Evolutionary conservation across 2,888 invertebrate genomes (phyloP).

Genomic region (Dynastes hyllus): DNA sequence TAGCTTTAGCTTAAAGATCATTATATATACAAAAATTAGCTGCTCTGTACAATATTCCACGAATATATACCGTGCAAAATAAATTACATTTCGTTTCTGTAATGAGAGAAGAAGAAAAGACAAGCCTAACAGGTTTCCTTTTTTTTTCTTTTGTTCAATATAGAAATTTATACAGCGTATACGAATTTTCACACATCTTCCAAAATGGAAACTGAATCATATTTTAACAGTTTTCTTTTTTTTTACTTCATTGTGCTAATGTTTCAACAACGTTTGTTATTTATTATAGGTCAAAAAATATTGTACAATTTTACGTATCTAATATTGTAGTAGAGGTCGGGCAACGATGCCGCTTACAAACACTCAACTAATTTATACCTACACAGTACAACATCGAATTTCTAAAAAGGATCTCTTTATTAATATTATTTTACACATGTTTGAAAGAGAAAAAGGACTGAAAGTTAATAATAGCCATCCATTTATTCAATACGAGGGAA

Average conservation of each 20-base stretch:
- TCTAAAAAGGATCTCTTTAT: slow-evolving; percentile 64
- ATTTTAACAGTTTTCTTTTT: slow-evolving; percentile 45
- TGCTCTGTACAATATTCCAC: slow-evolving; percentile 60
- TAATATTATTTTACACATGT: slow-evolving; percentile 62
- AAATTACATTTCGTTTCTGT: slow-evolving; percentile 44
- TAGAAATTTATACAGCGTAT: slow-evolving; percentile 57
- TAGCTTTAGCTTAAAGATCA: slow-evolving; percentile 57
- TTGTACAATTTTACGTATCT: slow-evolving; percentile 72
- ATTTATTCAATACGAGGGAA: slow-evolving; percentile 24
- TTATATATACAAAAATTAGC: slow-evolving; percentile 60
- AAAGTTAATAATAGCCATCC: slow-evolving; percentile 52
- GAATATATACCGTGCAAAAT: slow-evolving; percentile 49
- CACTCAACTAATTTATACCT: slow-evolving; percentile 62
- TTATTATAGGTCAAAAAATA: slow-evolving; percentile 62
- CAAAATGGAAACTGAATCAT: slow-evolving; percentile 48
- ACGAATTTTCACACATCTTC: slow-evolving; percentile 55
- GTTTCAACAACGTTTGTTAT: slow-evolving; percentile 44
- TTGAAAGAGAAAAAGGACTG: slow-evolving; percentile 62
- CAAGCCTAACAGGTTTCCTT: slow-evolving; percentile 32
- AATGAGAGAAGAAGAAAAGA: slow-evolving; percentile 46
- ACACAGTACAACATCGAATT: slow-evolving; percentile 68
- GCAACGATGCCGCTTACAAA: slow-evolving; percentile 55
- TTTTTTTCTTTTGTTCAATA: slow-evolving; percentile 44
- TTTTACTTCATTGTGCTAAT: slow-evolving; percentile 42
- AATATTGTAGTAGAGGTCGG: slow-evolving; percentile 55